phyloP scores from a whole-genome alignment of 2,888 invertebrate species.

The Uloborus plumipes region DNA sequence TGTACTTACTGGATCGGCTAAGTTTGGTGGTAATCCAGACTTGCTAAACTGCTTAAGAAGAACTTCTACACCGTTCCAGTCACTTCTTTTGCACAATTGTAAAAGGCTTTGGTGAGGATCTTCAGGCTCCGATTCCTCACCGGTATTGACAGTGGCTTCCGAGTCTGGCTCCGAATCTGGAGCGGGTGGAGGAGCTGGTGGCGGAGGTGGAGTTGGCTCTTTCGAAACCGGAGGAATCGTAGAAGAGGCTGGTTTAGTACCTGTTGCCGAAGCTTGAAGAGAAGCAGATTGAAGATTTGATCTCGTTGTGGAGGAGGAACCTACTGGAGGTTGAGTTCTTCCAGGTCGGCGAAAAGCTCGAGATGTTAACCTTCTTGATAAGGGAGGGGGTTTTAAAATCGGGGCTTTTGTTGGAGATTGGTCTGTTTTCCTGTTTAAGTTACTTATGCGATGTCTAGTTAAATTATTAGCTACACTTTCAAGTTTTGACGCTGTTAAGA shows the following conservation, averaged over 20 bases:
- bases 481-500: constrained; percentile 46
- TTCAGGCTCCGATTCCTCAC: constrained; percentile 32
- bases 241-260: constrained; percentile 17
- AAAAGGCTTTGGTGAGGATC: constrained; percentile 39
- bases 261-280: constrained; percentile 22
- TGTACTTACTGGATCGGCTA: constrained; percentile 47
- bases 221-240: constrained; percentile 26
- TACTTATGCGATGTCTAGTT: constrained; percentile 28
- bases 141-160: constrained; percentile 19
- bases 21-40: constrained; percentile 41
- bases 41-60: constrained; percentile 65
- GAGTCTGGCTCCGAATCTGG: constrained; percentile 33
- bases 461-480: constrained; percentile 42
- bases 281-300: constrained; percentile 9
- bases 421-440: constrained; percentile 18
- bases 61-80: constrained; percentile 67
- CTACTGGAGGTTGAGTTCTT: constrained; percentile 24
- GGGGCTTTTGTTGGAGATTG: constrained; percentile 15
- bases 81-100: constrained; percentile 54
- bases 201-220: constrained; percentile 9
- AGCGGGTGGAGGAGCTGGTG: not conserved
- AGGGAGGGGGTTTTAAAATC: constrained; percentile 43
- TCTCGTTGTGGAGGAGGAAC: constrained; percentile 15
- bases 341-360: constrained; percentile 38
- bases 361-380: constrained; percentile 32